These are phyloP conservation scores for Elanoides forficatus DNA, from an alignment of 2,113 vertebrate genomes.

Conservation along the genomic window DNA sequence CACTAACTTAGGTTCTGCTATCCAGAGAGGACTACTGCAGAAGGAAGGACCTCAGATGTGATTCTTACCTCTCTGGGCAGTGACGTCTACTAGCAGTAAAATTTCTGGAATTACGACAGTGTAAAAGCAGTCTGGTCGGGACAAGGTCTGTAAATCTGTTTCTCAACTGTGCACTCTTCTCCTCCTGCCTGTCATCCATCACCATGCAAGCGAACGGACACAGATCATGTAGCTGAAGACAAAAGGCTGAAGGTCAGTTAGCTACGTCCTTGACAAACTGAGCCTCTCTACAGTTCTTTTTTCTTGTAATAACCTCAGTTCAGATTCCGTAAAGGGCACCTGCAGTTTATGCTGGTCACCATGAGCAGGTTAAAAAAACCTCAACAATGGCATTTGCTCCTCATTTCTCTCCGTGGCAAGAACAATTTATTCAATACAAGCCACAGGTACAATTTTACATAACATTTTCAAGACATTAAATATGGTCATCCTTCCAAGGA, in stretches of 20 bases:
- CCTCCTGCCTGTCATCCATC: background rate
- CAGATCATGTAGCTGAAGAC: background rate
- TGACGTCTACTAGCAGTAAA: background rate
- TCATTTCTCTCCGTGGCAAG: background rate
- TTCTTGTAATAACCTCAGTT: background rate
- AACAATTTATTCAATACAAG: background rate
- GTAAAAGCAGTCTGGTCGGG: background rate
- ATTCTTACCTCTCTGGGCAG: background rate
- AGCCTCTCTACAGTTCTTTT: background rate
- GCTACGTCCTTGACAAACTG: background rate
- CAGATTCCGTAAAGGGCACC: background rate
- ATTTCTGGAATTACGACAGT: background rate
- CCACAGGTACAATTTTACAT: background rate
- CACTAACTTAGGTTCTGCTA: background rate
- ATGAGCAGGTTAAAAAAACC: background rate
- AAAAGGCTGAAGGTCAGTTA: background rate
- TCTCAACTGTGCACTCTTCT: background rate
- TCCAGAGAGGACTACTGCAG: background rate
- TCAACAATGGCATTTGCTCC: background rate
- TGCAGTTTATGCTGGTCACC: background rate
- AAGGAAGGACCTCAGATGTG: rapidly evolving
- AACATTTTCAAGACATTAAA: background rate
- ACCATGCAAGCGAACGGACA: background rate
- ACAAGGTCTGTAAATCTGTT: background rate
- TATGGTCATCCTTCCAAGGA: background rate